Percentiles rank a stretch among this genome's conserved stretches.
These are phyloP conservation scores for Philonicus albiceps DNA, from an alignment of 2,888 invertebrate genomes.

Conservation along the genomic window DNA sequence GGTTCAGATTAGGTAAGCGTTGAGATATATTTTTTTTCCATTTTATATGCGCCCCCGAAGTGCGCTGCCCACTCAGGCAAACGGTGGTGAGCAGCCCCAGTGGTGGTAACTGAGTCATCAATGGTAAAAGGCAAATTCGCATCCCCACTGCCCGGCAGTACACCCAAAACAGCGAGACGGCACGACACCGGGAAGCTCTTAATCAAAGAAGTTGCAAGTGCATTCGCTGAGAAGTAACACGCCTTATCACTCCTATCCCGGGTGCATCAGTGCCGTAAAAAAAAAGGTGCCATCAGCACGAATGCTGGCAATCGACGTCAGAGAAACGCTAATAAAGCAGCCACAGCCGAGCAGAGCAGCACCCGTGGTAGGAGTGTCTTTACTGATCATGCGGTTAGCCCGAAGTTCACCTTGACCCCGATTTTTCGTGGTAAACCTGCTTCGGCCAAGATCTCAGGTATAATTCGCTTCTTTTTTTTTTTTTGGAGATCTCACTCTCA, in stretches of 20 bases:
- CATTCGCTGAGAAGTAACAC: neutral
- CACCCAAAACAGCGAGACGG: neutral
- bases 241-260: neutral
- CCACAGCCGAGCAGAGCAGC: neutral
- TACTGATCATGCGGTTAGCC: neutral
- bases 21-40: neutral
- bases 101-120: neutral
- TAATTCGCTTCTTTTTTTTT: neutral
- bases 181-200: neutral
- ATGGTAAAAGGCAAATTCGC: neutral
- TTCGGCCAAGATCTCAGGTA: neutral
- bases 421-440: constrained; percentile 2
- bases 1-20: neutral
- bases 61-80: neutral
- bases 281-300: neutral
- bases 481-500: neutral
- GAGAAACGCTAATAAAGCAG: neutral
- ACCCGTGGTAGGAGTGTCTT: neutral
- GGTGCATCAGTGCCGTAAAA: neutral
- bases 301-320: neutral
- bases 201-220: neutral
- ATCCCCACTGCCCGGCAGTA: neutral
- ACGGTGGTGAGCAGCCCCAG: neutral
- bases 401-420: constrained; percentile 21
- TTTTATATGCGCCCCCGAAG: neutral